These are phyloP conservation scores for Aurelia aurita DNA, from an alignment of 30 jellyfish, hydroid and myxozoan species.

Conservation along the genomic window DNA sequence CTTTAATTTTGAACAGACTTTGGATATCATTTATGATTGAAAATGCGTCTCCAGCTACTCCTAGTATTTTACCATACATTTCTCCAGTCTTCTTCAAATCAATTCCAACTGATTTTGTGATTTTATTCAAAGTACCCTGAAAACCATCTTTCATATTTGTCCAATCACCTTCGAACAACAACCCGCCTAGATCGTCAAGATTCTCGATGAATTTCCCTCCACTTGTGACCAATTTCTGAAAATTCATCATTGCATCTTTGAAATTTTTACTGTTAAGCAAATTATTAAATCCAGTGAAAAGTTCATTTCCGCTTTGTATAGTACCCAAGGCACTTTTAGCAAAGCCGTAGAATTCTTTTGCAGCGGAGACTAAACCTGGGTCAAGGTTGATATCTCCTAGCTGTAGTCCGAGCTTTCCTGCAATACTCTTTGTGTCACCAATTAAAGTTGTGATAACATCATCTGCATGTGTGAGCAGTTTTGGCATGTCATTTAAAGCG, in stretches of 20 bases:
- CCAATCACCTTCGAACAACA: conserved; percentile 82
- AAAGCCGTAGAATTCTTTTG: conserved; percentile 78
- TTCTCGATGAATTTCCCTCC: conserved; percentile 79
- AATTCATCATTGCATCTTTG: conserved; percentile 79
- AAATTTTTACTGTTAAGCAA: conserved; percentile 81
- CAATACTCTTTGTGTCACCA: conserved; percentile 78
- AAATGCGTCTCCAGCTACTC: conserved; percentile 58
- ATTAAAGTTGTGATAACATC: conserved; percentile 57
- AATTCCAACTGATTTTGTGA: conserved; percentile 79
- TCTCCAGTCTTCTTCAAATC: conserved; percentile 81
- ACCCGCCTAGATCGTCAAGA: conserved; percentile 77
- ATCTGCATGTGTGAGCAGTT: conserved; percentile 69
- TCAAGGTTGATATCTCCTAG: conserved; percentile 70
- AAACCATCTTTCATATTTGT: conserved; percentile 76
- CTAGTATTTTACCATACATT: conserved; percentile 60
- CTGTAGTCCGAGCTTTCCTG: conserved; percentile 66
- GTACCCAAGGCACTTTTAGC: conserved; percentile 86
- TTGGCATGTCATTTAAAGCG: conserved; percentile 92
- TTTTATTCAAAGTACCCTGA: conserved; percentile 50
- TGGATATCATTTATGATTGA: conserved; percentile 63
- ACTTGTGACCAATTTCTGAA: conserved; percentile 64
- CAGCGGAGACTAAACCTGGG: conserved; percentile 85
- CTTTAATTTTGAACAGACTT: conserved; percentile 73
- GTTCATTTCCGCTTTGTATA: conserved; percentile 73
- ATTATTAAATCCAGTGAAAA: conserved; percentile 70